Evolutionary conservation across 2,888 invertebrate species (phyloP).

Genomic region (Meta bourneti): DNA sequence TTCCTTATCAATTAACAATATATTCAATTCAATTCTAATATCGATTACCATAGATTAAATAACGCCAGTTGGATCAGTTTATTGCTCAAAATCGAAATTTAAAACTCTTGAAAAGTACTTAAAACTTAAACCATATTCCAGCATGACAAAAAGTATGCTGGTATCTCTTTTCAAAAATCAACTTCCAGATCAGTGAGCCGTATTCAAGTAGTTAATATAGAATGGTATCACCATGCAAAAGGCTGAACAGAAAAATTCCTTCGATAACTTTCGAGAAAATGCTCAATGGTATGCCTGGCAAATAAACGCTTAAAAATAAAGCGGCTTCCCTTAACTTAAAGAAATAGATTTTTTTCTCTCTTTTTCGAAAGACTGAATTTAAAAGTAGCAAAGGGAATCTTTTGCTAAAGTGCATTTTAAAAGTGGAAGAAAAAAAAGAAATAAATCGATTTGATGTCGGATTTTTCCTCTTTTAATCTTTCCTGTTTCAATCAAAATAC

Average conservation of each 20-base stretch:
- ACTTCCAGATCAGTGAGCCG: not conserved
- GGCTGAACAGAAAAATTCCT: not conserved
- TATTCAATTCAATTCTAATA: not conserved
- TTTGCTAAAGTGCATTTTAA: conserved; percentile 29
- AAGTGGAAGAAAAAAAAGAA: not conserved
- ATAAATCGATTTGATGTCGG: conserved; percentile 19
- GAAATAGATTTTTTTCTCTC: not conserved
- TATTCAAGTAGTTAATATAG: not conserved
- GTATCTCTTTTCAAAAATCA: not conserved
- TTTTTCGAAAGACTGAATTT: conserved; percentile 12
- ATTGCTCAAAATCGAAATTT: not conserved
- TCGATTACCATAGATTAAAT: too few relatives aligned
- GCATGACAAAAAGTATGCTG: not conserved
- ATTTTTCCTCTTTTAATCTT: conserved; percentile 26
- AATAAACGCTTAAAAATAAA: conserved; percentile 32
- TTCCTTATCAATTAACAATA: not conserved
- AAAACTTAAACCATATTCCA: not conserved
- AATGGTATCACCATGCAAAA: not conserved
- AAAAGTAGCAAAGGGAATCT: not conserved
- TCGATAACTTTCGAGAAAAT: not conserved
- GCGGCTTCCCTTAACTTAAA: not conserved
- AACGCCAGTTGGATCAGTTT: too few relatives aligned
- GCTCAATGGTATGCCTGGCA: not conserved
- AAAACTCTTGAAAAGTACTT: not conserved
- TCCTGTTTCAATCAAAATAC: conserved; percentile 52